phyloP scores from a whole-genome alignment of 2,888 invertebrate genomes.

The Acronicta leporina region DNA sequence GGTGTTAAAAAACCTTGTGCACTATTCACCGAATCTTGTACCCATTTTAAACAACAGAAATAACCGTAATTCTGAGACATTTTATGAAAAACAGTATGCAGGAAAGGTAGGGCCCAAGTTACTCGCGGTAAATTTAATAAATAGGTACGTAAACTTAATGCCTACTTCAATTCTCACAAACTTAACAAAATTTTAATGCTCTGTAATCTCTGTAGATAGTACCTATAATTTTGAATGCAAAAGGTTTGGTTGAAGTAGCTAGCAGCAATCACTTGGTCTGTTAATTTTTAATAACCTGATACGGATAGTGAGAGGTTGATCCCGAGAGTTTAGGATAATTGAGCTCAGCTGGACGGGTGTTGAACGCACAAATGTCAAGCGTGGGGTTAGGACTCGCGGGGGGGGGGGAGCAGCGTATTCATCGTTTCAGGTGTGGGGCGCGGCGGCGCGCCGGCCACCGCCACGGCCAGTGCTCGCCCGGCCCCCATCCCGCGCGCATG shows the following conservation, averaged over 20 bases:
- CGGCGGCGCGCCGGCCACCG: slow-evolving; percentile 59
- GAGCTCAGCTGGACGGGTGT: slow-evolving; percentile 58
- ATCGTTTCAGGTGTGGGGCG: slow-evolving; percentile 54
- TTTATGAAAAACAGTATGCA: too few species aligned
- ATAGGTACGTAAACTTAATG: slow-evolving; percentile 15
- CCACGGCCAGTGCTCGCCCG: slow-evolving; percentile 83
- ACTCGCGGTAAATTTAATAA: slow-evolving; percentile 21
- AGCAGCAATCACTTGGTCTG: slow-evolving; percentile 9
- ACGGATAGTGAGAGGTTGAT: slow-evolving; percentile 30
- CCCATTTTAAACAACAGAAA: too few species aligned
- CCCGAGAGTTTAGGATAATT: slow-evolving; percentile 51
- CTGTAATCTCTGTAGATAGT: slow-evolving; percentile 32
- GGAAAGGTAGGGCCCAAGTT: slow-evolving; percentile 5
- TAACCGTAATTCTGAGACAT: too few species aligned
- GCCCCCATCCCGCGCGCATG: slow-evolving; percentile 83
- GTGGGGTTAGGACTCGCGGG: slow-evolving; percentile 42
- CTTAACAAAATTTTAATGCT: slow-evolving; percentile 37
- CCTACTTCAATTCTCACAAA: slow-evolving; percentile 21
- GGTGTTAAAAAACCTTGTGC: too few species aligned
- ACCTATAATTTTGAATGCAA: slow-evolving; percentile 31
- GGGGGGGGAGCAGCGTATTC: slow-evolving; percentile 43
- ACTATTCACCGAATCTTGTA: too few species aligned
- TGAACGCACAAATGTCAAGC: slow-evolving; percentile 65
- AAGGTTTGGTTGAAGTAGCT: slow-evolving; percentile 12
- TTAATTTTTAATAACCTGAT: slow-evolving; percentile 23